A percentile compares a stretch with the other conserved stretches of the same genome.
These are phyloP conservation scores for Plecturocebus donacophilus DNA, from an alignment of 2,113 vertebrate genomes.

Conservation along the genomic window DNA sequence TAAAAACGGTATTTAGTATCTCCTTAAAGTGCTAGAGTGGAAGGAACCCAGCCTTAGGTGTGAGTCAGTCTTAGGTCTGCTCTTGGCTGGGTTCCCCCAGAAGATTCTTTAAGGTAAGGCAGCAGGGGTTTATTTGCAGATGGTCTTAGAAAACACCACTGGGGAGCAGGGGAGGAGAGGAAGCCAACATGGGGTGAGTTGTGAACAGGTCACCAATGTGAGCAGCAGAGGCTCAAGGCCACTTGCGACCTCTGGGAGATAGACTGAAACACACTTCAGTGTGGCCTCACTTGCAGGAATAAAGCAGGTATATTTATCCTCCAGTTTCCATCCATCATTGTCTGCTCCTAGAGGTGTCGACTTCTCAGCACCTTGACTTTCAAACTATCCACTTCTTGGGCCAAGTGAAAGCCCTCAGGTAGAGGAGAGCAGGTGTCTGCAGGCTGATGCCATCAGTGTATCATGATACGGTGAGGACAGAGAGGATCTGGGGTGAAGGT, in stretches of 20 bases:
- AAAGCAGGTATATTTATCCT: background rate
- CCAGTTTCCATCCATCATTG: background rate
- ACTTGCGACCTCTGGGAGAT: background rate
- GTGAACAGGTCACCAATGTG: background rate
- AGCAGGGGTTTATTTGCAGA: background rate
- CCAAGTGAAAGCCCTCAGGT: background rate
- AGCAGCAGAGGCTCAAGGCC: no score
- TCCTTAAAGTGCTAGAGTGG: background rate
- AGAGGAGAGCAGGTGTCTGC: no score
- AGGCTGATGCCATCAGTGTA: rapidly evolving
- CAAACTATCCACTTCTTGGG: background rate
- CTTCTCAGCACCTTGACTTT: background rate
- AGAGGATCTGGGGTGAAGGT: background rate
- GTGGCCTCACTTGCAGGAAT: no score
- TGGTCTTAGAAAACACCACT: background rate
- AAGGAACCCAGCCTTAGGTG: background rate
- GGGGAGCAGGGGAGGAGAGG: background rate
- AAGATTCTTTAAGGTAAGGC: background rate
- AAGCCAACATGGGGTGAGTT: background rate
- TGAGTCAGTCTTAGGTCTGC: background rate
- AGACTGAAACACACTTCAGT: no score
- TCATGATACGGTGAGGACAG: background rate
- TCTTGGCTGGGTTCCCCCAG: background rate
- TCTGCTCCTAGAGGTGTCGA: background rate
- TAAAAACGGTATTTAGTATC: background rate